Percentiles rank a stretch among this genome's conserved stretches.
Conservation (phyloP, 2,888 invertebrate species). For the Scaptomyza caliginosa region DNA sequence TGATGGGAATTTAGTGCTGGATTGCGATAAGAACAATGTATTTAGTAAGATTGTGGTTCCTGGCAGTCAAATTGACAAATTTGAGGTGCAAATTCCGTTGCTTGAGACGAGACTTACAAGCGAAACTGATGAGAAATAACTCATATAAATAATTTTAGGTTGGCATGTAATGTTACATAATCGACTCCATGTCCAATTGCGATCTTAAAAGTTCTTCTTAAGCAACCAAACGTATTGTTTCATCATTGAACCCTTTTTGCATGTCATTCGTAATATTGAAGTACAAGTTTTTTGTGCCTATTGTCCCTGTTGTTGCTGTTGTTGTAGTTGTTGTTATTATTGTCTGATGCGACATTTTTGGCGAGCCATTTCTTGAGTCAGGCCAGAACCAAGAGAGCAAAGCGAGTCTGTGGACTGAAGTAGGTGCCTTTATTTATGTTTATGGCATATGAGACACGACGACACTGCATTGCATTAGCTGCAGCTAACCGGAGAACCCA, state of each 20-base stretch:
- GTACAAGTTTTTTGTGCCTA: conserved; percentile 5
- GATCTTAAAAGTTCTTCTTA: too few relatives aligned
- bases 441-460: conserved; percentile 77
- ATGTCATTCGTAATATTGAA: conserved; percentile 45
- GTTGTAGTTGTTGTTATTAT: conserved; percentile 27
- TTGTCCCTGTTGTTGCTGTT: conserved; percentile 14
- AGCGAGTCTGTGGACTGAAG: conserved; percentile 16
- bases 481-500: conserved; percentile 9
- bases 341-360: conserved; percentile 53
- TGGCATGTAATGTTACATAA: too few relatives aligned
- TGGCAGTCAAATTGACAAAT: conserved; percentile 32
- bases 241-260: conserved; percentile 41
- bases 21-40: conserved; percentile 29
- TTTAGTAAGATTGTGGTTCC: conserved; percentile 42
- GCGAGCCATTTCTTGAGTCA: conserved; percentile 22
- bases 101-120: background rate
- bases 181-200: background rate
- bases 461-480: conserved; percentile 79
- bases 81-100: conserved; percentile 31
- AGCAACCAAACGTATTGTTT: conserved; percentile 42
- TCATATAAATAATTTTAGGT: too few relatives aligned
- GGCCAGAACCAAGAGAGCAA: background rate
- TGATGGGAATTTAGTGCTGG: conserved; percentile 48
- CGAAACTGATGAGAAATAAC: background rate
- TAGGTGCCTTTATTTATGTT: conserved; percentile 82